These are phyloP conservation scores for Trididemnum nubilum DNA, from an alignment of 23 tunicate species.

Conservation along the genomic window DNA sequence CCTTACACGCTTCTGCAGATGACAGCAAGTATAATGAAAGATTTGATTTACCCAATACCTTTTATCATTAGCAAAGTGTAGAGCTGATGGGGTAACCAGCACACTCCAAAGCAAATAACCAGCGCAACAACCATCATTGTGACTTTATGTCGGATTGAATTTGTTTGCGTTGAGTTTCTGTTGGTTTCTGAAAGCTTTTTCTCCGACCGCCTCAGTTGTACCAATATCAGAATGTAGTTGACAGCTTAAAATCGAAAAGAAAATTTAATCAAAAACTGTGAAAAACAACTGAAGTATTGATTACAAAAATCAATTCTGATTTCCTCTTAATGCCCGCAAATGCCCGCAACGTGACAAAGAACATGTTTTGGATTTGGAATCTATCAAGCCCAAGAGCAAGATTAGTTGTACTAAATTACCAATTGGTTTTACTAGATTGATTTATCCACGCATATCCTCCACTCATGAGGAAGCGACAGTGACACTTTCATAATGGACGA, in stretches of 20 bases:
- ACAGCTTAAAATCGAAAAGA: constrained; percentile 52
- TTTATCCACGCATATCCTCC: too few species aligned
- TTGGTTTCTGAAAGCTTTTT: constrained; percentile 50
- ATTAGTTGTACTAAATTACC: too few species aligned
- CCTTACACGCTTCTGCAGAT: too few species aligned
- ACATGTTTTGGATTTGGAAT: too few species aligned
- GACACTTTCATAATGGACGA: too few species aligned
- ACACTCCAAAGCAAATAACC: constrained; percentile 78
- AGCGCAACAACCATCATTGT: constrained; percentile 83
- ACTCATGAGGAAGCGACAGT: too few species aligned
- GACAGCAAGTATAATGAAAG: too few species aligned
- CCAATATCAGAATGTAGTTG: constrained; percentile 65
- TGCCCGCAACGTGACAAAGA: too few species aligned
- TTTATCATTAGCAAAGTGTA: constrained; percentile 44
- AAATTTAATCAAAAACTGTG: neutral
- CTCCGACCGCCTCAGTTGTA: constrained; percentile 44
- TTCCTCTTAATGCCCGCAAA: too few species aligned
- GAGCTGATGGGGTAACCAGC: constrained; percentile 89
- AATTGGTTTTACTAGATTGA: too few species aligned
- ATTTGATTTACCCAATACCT: too few species aligned
- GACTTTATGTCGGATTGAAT: constrained; percentile 67
- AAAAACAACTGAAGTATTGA: neutral
- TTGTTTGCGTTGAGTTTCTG: constrained; percentile 23
- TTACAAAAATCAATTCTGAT: neutral
- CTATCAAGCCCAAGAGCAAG: too few species aligned